Evolutionary conservation across 1,140 invertebrate genomes (phyloP).

Genomic region (Micrasema minimum): DNA sequence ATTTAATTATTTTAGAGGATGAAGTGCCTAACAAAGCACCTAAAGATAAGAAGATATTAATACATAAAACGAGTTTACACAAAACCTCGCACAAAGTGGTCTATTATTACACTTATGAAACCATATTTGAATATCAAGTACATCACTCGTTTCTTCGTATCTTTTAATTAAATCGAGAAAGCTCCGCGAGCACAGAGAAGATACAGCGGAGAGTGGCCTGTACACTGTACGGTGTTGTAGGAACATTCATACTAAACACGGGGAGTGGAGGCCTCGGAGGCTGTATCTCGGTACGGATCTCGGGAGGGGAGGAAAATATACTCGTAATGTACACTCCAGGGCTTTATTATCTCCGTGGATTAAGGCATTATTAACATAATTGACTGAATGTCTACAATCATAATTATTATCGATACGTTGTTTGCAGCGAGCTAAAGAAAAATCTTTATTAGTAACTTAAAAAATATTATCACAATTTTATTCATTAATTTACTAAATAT

Average conservation of each 20-base stretch:
- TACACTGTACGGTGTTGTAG: neutral
- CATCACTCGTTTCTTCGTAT: slow-evolving; percentile 37
- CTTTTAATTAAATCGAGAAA: slow-evolving; percentile 41
- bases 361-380: slow-evolving; percentile 19
- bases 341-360: slow-evolving; percentile 7
- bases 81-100: slow-evolving; percentile 1
- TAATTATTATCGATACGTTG: too few relatives aligned
- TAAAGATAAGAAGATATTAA: too few relatives aligned
- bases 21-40: too few relatives aligned
- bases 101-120: slow-evolving; percentile 16
- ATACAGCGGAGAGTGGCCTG: slow-evolving; percentile 11
- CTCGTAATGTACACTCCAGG: neutral
- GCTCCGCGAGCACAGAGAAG: slow-evolving; percentile 21
- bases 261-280: neutral
- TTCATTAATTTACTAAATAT: too few relatives aligned
- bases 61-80: neutral
- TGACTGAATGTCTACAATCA: neutral
- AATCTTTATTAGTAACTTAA: too few relatives aligned
- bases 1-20: too few relatives aligned
- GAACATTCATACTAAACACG: neutral
- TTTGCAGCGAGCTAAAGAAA: too few relatives aligned
- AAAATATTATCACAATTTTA: too few relatives aligned
- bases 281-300: slow-evolving; percentile 4
- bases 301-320: neutral
- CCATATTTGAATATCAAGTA: slow-evolving; percentile 32